phyloP scores from a whole-genome alignment of 2,797 vertebrate genomes.

The Dromococcyx pavoninus region DNA sequence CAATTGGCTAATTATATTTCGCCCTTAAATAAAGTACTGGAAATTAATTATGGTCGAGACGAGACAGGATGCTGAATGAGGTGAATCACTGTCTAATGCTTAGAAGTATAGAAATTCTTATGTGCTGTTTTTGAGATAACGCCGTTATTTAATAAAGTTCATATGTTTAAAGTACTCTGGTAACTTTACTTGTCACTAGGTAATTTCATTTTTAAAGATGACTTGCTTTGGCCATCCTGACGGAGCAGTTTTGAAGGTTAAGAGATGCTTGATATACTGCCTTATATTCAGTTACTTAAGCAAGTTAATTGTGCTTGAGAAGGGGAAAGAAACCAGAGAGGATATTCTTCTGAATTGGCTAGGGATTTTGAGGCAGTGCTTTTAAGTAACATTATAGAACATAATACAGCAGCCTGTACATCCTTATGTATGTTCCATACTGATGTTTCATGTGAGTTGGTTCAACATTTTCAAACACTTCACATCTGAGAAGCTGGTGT shows the following conservation, averaged over 20 bases:
- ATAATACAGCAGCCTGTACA: background rate
- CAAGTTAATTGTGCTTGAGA: background rate
- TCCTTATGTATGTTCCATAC: background rate
- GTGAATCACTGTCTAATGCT: background rate
- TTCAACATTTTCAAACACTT: constrained; percentile 13
- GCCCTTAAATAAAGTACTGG: background rate
- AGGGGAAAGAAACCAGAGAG: background rate
- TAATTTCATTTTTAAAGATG: background rate
- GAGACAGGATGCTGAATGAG: background rate
- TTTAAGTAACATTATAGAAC: background rate
- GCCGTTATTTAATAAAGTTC: background rate
- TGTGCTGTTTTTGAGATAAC: background rate
- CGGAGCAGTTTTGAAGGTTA: background rate
- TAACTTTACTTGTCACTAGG: background rate
- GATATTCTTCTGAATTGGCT: background rate
- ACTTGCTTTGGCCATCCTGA: background rate
- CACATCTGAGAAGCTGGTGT: background rate
- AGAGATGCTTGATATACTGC: background rate
- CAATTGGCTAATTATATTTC: background rate
- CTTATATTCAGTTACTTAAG: background rate
- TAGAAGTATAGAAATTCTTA: background rate
- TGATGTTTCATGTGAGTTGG: background rate
- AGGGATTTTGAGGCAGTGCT: background rate
- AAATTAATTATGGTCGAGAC: background rate
- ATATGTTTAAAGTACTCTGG: background rate